Evolutionary conservation across 2,113 vertebrate genomes (phyloP).

Genomic region (Aythya baeri): DNA sequence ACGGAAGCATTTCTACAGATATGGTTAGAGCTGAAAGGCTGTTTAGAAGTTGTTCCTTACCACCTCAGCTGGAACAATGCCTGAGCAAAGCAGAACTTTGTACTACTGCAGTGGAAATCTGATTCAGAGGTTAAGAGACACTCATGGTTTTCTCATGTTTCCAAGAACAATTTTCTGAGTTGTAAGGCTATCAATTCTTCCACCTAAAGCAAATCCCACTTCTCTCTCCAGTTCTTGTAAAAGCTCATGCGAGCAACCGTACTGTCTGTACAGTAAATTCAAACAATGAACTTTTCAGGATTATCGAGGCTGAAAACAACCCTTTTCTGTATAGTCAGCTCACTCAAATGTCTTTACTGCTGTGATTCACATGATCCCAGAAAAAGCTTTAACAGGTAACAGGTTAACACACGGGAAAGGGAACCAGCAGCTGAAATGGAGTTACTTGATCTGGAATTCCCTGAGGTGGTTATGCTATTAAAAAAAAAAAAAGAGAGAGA

Average conservation of each 20-base stretch:
- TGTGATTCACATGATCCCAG: background rate
- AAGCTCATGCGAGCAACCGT: background rate
- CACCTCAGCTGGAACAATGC: background rate
- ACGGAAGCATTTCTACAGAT: background rate
- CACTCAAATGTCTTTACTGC: background rate
- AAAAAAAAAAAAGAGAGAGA: background rate
- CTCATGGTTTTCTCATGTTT: background rate
- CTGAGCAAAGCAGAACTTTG: background rate
- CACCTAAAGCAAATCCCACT: background rate
- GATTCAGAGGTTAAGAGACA: background rate
- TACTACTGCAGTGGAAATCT: background rate
- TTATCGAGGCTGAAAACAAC: background rate
- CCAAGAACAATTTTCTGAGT: background rate
- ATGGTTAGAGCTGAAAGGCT: fast-evolving
- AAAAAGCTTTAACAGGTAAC: background rate
- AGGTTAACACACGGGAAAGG: background rate
- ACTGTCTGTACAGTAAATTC: background rate
- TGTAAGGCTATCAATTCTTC: background rate
- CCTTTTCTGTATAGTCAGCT: background rate
- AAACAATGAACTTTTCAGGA: background rate
- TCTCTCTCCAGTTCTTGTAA: background rate
- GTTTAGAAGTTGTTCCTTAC: background rate
- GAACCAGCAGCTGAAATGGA: background rate
- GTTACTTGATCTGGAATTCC: background rate
- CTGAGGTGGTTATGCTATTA: background rate